Conservation (phyloP, 23 tunicate species). For the Aplidium turbinatum region DNA sequence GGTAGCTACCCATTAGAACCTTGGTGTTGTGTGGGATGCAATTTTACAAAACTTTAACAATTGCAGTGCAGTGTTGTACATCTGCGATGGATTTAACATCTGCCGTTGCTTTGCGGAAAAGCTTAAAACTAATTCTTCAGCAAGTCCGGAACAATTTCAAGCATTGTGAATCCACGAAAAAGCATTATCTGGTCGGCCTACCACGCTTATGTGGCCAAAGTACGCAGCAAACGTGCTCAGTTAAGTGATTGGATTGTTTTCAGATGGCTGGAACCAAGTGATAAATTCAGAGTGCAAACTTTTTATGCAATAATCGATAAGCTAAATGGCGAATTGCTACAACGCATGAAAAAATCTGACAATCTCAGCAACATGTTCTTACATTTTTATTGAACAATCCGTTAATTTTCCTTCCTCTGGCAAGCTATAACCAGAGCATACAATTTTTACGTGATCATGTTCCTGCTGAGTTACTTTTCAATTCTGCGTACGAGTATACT, state of each 20-base stretch:
- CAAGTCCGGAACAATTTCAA: not conserved
- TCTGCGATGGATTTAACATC: not conserved
- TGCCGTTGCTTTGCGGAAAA: slow-evolving; percentile 13
- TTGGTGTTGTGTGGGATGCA: not conserved
- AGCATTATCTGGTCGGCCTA: not conserved
- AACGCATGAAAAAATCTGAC: not conserved
- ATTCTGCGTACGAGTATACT: slow-evolving; percentile 12
- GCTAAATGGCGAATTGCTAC: not conserved
- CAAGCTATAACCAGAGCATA: slow-evolving; percentile 2
- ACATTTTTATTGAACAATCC: no score
- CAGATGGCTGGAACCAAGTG: not conserved
- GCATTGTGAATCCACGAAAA: not conserved
- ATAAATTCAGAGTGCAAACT: slow-evolving; percentile 6
- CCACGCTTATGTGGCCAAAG: slow-evolving; percentile 2
- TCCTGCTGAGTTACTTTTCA: slow-evolving; percentile 8
- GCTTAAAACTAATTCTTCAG: not conserved
- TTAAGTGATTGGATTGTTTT: not conserved
- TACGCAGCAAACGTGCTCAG: slow-evolving; percentile 5
- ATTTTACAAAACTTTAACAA: slow-evolving; percentile 7
- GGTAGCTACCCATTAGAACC: no score
- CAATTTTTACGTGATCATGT: slow-evolving; percentile 1
- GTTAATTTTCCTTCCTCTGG: no score
- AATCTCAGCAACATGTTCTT: no score
- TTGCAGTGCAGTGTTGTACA: slow-evolving; percentile 1
- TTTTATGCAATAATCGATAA: slow-evolving; percentile 11